Evolutionary conservation across 2,113 vertebrate genomes (phyloP).

Genomic region (Eonycteris spelaea): DNA sequence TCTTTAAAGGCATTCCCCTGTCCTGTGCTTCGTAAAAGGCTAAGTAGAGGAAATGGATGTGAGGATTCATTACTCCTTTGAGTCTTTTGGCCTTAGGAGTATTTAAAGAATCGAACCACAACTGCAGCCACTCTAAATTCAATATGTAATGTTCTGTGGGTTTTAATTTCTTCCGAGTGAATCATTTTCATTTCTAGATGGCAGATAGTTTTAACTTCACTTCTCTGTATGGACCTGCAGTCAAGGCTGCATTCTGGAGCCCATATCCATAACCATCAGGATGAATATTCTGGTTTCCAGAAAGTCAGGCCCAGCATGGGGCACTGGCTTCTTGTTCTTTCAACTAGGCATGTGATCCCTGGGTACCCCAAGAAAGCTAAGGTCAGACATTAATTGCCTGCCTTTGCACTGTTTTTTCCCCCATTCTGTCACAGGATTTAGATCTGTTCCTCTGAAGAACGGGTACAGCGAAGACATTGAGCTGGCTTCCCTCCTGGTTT

Average conservation of each 20-base stretch:
- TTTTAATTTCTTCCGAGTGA: neutral
- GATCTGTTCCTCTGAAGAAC: slow-evolving; percentile 94
- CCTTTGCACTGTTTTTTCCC: neutral
- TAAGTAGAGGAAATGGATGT: too few relatives aligned
- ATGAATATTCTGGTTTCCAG: neutral
- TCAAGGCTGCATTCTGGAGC: neutral
- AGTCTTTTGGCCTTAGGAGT: neutral
- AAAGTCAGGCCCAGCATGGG: too few relatives aligned
- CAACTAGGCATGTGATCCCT: too few relatives aligned
- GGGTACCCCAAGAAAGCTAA: neutral
- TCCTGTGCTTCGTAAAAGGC: neutral
- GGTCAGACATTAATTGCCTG: neutral
- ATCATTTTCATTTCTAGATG: neutral
- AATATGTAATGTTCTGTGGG: neutral
- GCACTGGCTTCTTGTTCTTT: neutral
- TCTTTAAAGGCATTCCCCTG: neutral
- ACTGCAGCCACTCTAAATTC: neutral
- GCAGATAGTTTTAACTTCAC: neutral
- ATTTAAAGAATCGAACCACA: neutral
- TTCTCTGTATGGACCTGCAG: neutral
- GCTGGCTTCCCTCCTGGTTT: slow-evolving; percentile 92
- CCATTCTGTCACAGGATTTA: slow-evolving; percentile 85
- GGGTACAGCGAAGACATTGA: slow-evolving; percentile 94
- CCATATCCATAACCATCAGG: neutral
- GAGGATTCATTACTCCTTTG: neutral